Evolutionary conservation across 2,888 invertebrate species (phyloP), one percentile per base, ranked within the genome.

Genomic region (Aleiodes leptofemur): DNA sequence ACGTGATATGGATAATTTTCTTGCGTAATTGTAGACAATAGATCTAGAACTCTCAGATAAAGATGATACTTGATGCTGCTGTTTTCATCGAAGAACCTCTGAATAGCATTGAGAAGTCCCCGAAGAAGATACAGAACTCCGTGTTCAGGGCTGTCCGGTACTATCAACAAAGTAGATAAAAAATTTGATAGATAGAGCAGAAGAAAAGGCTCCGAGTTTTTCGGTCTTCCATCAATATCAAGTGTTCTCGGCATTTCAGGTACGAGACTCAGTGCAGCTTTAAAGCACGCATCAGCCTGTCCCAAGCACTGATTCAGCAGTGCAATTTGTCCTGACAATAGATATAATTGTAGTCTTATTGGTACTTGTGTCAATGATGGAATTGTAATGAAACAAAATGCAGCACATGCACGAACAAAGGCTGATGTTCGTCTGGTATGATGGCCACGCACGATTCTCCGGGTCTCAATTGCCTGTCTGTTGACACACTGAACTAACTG

Each of bases 251-350:
- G 95, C 84, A 97, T 91, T 81, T 97, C 96, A 0, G 94, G 93
- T 79, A 98, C 92, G 68, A 96, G 90, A 76, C 93, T 93, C 16
- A 98, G 92, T 0, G 97, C 94, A 38, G 97, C 96, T 90, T 97
- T 97, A 83, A 98, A 95, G 88, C 97, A 97, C 2, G 97, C 96
- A 91, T 98, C 98, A 74, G 96, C 98, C 93, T 98, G 98, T 59
- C 97, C 97, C 73, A 97, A 92, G 87, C 98, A 98, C 84, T 95
- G 94, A 91, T 97, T 97, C 74, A 95, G 92, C 77, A 98, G 91
- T 31, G 98, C 97, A 59, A 96, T 95, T 90, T 97, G 96, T 16
- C 97, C 97, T 13, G 96, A 95, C 7, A 96, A 91, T 74, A 98
- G 91, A 91, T 97, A 97, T 66, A 98, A 92, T 83, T 96, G 95